Conservation (phyloP, 2,113 vertebrate species). For the Phrynocephalus versicolor region DNA sequence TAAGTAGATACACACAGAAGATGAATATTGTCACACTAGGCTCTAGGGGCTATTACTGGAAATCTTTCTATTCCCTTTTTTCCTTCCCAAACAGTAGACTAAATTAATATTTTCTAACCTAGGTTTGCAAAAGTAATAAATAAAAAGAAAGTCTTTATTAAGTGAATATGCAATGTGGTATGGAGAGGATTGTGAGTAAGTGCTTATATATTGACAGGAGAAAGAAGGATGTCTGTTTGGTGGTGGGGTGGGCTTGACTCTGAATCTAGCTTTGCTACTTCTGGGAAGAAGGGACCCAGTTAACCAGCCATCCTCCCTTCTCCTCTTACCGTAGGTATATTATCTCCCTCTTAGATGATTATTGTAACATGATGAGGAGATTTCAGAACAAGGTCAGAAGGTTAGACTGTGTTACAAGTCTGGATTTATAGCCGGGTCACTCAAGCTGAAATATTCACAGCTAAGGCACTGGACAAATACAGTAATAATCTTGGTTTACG, state of each 20-base stretch:
- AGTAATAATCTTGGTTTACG: too few species aligned
- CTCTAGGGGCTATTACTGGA: conserved; percentile 30
- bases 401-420: too few species aligned
- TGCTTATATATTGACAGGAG: not conserved
- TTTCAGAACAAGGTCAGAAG: too few species aligned
- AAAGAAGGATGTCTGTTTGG: not conserved
- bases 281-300: too few species aligned
- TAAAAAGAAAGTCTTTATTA: conserved; percentile 16
- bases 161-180: fast-evolving
- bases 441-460: too few species aligned
- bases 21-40: conserved; percentile 8
- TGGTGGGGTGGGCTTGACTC: not conserved
- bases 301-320: too few species aligned
- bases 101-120: conserved; percentile 26
- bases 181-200: not conserved
- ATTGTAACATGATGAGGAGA: too few species aligned
- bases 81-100: not conserved
- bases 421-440: too few species aligned
- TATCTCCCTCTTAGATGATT: too few species aligned
- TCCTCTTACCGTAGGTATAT: too few species aligned
- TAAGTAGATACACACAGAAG: conserved; percentile 20
- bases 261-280: not conserved
- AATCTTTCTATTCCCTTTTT: conserved; percentile 37
- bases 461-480: too few species aligned
- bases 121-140: conserved; percentile 16